Base-by-base conservation (phyloP, 2,888 invertebrate species). In the Galerucella nymphaeae region DNA sequence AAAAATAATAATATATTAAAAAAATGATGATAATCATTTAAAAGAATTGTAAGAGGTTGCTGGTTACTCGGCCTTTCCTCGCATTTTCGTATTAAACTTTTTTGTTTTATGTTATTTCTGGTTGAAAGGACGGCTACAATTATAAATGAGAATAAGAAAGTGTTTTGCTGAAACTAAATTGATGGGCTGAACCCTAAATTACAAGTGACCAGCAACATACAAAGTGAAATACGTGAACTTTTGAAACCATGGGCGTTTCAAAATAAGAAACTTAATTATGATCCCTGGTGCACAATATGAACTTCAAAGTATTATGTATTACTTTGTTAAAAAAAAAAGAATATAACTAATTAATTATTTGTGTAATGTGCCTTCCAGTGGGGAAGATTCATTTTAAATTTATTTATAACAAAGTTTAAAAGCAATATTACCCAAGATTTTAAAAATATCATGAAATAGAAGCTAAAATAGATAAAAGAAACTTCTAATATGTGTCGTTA, bases 111-210 rank as follows among this genome's bases (percentile, higher is more conserved):
- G n/a, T 38, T 38, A 38, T 55, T 66, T 66, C 18, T 66, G 20
- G 58, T 66, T 66, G 58, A 48, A 63, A 62, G 67, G 57, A 74
- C 76, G 75, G 73, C 73, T 75, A 77, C 75, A 75, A 78, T 78
- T 76, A 74, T 76, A 77, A 79, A 76, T 73, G 70, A 75, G 72
- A 68, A 72, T 73, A 75, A 75, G 74, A 76, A 76, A 75, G 75
- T 73, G 71, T 72, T 75, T 73, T 58, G 59, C 65, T 38, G 66
- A 66, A 70, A 66, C 58, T 14, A 70, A 73, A 70, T 73, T 73
- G 70, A 73, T 73, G 73, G 66, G 63, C 63, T 57, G 55, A 67
- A 64, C 71, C 63, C 67, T 18, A 18, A 57, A 72, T 67, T 72
- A 72, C 71, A 30, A 61, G 61, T 41, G 61, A 62, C 61, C 55